A percentile compares a stretch with the other conserved stretches of the same genome.
phyloP scores from a whole-genome alignment of 2,113 vertebrate species.

The Lophura nycthemera region DNA sequence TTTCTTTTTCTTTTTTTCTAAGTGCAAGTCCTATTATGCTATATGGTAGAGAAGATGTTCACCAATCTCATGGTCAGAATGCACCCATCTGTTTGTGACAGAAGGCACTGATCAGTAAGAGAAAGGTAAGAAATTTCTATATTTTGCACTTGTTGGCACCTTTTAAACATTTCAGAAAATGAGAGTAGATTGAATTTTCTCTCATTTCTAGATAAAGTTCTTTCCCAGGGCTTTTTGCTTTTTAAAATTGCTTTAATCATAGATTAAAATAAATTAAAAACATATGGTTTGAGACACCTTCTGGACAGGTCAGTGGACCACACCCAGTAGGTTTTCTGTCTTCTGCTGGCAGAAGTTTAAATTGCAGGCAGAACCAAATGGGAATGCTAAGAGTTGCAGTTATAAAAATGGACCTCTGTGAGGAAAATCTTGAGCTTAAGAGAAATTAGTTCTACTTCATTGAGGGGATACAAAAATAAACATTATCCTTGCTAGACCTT shows the following conservation, averaged over 20 bases:
- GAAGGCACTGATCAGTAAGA: background rate
- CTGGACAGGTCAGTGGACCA: background rate
- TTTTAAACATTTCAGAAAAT: background rate
- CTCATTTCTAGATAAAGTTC: background rate
- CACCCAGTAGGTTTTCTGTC: slow-evolving; percentile 23
- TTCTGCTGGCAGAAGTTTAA: slow-evolving; percentile 24
- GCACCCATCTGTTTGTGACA: background rate
- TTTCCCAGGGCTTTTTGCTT: background rate
- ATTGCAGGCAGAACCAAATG: background rate
- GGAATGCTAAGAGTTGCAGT: background rate
- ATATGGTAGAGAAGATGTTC: background rate
- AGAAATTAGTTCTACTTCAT: slow-evolving; percentile 42
- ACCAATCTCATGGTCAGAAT: background rate
- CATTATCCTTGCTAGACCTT: slow-evolving; percentile 43
- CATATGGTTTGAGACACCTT: background rate
- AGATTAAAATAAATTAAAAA: background rate
- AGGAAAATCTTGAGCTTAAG: slow-evolving; percentile 29
- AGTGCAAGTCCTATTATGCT: background rate
- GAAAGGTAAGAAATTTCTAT: background rate
- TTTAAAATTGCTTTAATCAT: background rate
- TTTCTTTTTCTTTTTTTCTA: background rate
- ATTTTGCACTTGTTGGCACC: background rate
- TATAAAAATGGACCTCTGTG: background rate
- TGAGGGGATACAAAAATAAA: slow-evolving; percentile 62
- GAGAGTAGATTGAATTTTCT: background rate